Conservation (phyloP, 2,797 vertebrate genomes). For the Poecilia wingei region DNA sequence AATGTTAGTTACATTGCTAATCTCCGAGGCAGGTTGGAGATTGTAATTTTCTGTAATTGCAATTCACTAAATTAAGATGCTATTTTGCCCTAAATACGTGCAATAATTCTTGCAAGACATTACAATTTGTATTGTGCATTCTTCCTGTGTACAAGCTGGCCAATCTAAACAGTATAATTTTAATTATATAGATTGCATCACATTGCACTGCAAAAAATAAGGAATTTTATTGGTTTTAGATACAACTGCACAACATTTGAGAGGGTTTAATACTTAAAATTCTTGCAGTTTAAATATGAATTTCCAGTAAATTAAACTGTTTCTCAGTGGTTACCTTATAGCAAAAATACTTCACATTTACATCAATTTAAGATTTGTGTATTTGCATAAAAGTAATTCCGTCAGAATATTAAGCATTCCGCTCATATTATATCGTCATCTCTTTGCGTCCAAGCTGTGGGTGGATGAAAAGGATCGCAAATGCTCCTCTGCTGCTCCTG, state of each 20-base stretch:
- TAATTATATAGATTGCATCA: neutral
- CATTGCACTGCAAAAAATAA: neutral
- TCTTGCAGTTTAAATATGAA: neutral
- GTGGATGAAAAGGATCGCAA: neutral
- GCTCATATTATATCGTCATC: neutral
- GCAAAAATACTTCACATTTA: neutral
- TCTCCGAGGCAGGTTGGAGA: neutral
- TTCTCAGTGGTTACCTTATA: neutral
- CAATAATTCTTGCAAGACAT: neutral
- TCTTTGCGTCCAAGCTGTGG: constrained; percentile 5
- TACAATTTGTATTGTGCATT: neutral
- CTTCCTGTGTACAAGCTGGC: neutral
- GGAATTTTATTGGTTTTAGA: neutral
- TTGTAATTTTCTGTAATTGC: neutral
- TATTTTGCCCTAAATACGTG: neutral
- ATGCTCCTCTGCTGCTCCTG: constrained; percentile 18
- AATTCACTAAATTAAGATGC: neutral
- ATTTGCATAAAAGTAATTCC: neutral
- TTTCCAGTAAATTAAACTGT: neutral
- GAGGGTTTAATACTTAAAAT: neutral
- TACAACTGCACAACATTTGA: neutral
- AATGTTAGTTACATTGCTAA: neutral
- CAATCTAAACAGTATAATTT: neutral
- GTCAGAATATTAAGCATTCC: neutral
- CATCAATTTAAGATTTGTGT: neutral